Evolutionary conservation across 1,140 invertebrate species (phyloP).

Genomic region (Geopemphigus sp.): DNA sequence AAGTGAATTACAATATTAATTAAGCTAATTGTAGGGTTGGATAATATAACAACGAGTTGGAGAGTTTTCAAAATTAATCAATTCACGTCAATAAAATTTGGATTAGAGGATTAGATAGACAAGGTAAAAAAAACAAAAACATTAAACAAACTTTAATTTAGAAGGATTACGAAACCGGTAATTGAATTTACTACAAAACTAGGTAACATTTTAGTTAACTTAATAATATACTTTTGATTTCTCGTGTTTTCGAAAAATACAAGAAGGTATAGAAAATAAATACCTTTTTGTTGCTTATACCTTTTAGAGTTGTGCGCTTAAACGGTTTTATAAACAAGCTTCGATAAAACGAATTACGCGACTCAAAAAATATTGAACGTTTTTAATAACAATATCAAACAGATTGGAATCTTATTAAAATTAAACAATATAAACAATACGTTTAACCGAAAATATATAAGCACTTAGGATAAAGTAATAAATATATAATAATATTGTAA

Average conservation of each 20-base stretch:
- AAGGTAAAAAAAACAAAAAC: background rate
- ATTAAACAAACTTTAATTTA: slow-evolving; percentile 8
- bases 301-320: too few species aligned
- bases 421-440: too few species aligned
- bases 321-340: too few species aligned
- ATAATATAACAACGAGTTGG: background rate
- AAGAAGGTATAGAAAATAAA: background rate
- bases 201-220: slow-evolving; percentile 2
- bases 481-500: too few species aligned
- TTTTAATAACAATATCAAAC: too few species aligned
- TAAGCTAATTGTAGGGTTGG: background rate
- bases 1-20: background rate
- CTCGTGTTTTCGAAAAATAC: slow-evolving; percentile 13
- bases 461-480: too few species aligned
- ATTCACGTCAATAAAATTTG: background rate
- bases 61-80: background rate
- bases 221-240: background rate
- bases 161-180: background rate
- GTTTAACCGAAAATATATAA: too few species aligned
- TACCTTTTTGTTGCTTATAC: too few species aligned
- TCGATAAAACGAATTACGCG: too few species aligned
- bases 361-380: too few species aligned
- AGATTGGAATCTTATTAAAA: too few species aligned
- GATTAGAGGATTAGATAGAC: background rate
- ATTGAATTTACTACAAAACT: slow-evolving; percentile 15